Evolutionary conservation across 2,797 vertebrate species (phyloP).

Genomic region (Oreochromis mossambicus): DNA sequence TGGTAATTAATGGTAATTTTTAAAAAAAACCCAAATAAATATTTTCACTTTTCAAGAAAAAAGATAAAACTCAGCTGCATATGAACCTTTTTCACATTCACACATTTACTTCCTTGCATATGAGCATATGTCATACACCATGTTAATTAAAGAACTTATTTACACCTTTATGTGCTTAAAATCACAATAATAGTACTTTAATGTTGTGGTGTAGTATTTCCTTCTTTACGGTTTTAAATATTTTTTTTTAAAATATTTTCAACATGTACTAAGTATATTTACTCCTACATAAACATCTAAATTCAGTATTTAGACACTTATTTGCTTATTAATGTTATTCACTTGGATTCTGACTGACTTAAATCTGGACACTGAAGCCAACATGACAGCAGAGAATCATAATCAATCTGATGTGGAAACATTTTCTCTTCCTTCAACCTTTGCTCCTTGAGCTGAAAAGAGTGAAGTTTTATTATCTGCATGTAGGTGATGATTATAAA

Average conservation of each 20-base stretch:
- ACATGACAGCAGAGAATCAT: neutral
- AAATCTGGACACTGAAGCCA: neutral
- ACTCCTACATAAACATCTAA: neutral
- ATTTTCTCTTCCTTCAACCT: neutral
- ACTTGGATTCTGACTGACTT: neutral
- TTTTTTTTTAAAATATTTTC: rapidly evolving
- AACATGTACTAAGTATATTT: neutral
- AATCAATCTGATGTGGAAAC: neutral
- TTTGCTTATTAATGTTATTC: neutral
- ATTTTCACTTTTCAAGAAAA: no score
- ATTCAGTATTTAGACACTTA: neutral
- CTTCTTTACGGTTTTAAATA: neutral
- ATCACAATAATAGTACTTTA: neutral
- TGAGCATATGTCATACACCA: neutral
- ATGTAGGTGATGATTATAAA: conserved; percentile 1
- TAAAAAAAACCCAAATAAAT: no score
- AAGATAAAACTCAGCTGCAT: no score
- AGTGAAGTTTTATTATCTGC: neutral
- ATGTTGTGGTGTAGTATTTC: neutral
- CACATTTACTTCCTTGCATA: neutral
- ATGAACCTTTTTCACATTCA: neutral
- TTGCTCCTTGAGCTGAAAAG: neutral
- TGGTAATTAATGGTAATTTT: no score
- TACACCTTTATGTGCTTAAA: neutral
- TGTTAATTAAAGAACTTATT: neutral